A percentile compares a stretch with the other conserved stretches of the same genome.
Conservation (phyloP, 1,140 invertebrate genomes). For the Drosophila ficusphila region DNA sequence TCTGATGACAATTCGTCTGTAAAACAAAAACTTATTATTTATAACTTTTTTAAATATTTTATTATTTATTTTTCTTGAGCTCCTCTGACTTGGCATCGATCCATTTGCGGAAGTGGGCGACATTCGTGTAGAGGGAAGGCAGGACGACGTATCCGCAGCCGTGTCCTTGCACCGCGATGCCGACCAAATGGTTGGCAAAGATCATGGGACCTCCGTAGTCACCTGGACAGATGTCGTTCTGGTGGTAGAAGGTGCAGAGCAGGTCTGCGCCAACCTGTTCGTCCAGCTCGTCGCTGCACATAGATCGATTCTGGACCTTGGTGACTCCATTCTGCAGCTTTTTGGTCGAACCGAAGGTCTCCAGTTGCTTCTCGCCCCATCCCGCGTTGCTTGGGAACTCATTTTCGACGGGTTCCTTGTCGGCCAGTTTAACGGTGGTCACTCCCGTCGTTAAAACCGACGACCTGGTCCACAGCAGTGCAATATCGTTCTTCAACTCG, state of each 20-base stretch:
- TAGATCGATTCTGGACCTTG: neutral
- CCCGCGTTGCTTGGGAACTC: conserved; percentile 2
- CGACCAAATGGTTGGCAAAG: neutral
- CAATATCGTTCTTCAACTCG: neutral
- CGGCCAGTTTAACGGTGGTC: neutral
- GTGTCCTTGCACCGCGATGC: conserved; percentile 2
- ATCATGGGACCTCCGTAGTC: conserved; percentile 9
- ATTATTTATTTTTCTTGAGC: conserved; percentile 5
- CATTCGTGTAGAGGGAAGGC: conserved; percentile 1
- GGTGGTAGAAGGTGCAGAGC: neutral
- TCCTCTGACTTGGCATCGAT: neutral
- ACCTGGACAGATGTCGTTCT: conserved; percentile 5
- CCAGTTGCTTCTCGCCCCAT: neutral
- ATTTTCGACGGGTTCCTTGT: neutral
- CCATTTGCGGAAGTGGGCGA: neutral
- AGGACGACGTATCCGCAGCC: neutral
- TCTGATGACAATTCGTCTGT: too few relatives aligned
- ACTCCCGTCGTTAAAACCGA: neutral
- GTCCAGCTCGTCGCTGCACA: neutral
- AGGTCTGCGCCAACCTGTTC: neutral
- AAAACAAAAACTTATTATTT: too few relatives aligned
- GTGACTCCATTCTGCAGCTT: neutral
- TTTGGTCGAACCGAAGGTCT: neutral
- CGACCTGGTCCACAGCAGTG: neutral
- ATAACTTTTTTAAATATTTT: neutral